A percentile compares a stretch with the other conserved stretches of the same genome.
These are phyloP conservation scores for Dendroctonus valens DNA, from an alignment of 1,140 invertebrate genomes.

Conservation along the genomic window DNA sequence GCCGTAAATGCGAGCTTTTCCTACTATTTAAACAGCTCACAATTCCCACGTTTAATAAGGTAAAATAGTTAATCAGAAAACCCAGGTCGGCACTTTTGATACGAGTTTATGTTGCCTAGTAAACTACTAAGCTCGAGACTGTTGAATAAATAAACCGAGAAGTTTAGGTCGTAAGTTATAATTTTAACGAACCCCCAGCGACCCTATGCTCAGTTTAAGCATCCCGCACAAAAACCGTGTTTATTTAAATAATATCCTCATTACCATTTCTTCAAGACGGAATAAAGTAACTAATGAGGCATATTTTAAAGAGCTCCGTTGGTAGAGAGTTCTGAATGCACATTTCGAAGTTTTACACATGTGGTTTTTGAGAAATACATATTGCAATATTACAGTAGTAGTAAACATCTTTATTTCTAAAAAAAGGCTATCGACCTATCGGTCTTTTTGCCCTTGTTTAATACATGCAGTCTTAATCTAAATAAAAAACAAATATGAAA, in stretches of 20 bases:
- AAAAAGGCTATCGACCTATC: too few relatives aligned
- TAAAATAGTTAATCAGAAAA: slow-evolving; percentile 12
- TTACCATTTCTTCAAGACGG: slow-evolving; percentile 22
- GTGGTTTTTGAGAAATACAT: too few relatives aligned
- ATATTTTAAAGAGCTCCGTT: slow-evolving; percentile 3
- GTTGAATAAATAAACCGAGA: slow-evolving; percentile 13
- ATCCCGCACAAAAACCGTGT: slow-evolving; percentile 22
- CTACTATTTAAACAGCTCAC: not conserved
- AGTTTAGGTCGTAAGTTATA: slow-evolving; percentile 14
- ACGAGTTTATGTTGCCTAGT: slow-evolving; percentile 13
- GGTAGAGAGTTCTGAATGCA: not conserved
- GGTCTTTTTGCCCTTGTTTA: too few relatives aligned
- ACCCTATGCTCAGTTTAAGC: slow-evolving; percentile 11
- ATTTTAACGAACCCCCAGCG: slow-evolving; percentile 20
- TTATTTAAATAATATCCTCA: slow-evolving; percentile 28
- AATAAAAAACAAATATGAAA: too few relatives aligned
- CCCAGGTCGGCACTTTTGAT: not conserved
- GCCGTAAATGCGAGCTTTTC: not conserved
- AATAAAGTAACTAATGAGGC: slow-evolving; percentile 23
- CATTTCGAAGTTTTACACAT: too few relatives aligned
- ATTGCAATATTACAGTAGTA: too few relatives aligned
- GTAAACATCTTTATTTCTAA: too few relatives aligned
- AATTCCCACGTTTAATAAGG: slow-evolving; percentile 3
- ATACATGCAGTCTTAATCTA: too few relatives aligned
- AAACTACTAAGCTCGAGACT: slow-evolving; percentile 18